Percentiles rank a stretch among this genome's conserved stretches.
Evolutionary conservation across 2,113 vertebrate genomes (phyloP).

Genomic region (Callithrix jacchus): DNA sequence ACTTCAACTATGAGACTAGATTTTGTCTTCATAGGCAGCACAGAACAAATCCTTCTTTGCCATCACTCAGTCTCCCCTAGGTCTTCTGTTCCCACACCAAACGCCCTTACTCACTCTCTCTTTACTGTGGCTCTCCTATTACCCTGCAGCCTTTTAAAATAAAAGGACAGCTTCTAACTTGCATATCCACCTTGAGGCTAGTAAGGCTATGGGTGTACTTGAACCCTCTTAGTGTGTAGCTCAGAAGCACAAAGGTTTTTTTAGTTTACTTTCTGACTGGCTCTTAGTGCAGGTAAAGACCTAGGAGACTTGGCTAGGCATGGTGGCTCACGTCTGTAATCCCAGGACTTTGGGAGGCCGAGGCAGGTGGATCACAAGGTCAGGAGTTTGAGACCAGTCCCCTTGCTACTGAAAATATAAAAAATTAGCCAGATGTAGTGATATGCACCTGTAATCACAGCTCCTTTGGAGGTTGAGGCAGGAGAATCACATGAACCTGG

Average conservation of each 20-base stretch:
- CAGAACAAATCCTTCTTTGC: neutral
- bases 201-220: neutral
- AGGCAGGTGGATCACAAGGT: no score
- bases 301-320: neutral
- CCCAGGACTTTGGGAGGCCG: no score
- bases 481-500: no score
- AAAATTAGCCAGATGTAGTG: no score
- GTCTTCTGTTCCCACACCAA: neutral
- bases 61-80: neutral
- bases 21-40: neutral
- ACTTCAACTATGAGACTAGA: neutral
- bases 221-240: neutral
- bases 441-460: no score
- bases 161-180: neutral
- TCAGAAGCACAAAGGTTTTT: neutral
- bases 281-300: neutral
- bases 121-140: neutral
- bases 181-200: neutral
- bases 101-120: neutral
- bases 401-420: no score
- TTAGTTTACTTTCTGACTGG: neutral
- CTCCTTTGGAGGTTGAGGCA: no score
- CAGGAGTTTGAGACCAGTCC: no score
- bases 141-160: neutral
- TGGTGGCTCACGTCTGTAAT: no score